These are phyloP conservation scores for Galeruca laticollis DNA, from an alignment of 2,888 invertebrate species.

Conservation along the genomic window DNA sequence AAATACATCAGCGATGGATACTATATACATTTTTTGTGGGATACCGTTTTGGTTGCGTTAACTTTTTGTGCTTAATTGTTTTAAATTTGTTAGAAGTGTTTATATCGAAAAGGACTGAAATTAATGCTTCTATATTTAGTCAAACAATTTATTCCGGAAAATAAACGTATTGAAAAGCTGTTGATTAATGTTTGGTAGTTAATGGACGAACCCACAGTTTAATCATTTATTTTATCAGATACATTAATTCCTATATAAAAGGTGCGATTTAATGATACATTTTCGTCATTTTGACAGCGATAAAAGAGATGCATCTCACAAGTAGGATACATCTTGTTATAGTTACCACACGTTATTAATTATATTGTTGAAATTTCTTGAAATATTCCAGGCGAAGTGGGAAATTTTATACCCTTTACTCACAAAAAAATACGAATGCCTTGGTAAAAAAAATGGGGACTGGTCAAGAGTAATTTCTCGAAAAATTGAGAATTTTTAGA, in stretches of 20 bases:
- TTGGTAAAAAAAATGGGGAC: too few species aligned
- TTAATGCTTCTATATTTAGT: neutral
- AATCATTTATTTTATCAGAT: neutral
- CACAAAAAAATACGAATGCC: too few species aligned
- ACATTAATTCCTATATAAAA: neutral
- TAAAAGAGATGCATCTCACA: too few species aligned
- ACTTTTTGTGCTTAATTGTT: constrained; percentile 31
- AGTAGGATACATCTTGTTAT: too few species aligned
- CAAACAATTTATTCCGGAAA: neutral
- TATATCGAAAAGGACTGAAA: neutral
- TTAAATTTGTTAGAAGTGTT: constrained; percentile 5
- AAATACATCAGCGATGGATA: constrained; percentile 31
- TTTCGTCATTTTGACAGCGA: too few species aligned
- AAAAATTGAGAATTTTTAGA: too few species aligned
- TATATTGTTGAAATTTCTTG: too few species aligned
- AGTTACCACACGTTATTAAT: too few species aligned
- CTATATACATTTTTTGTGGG: constrained; percentile 32
- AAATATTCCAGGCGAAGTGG: too few species aligned
- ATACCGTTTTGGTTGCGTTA: constrained; percentile 26
- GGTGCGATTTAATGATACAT: too few species aligned
- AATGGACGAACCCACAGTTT: neutral
- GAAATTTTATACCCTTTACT: too few species aligned
- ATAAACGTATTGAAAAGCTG: neutral
- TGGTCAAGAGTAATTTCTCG: too few species aligned
- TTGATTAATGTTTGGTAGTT: neutral